Evolutionary conservation across 2,113 vertebrate species (phyloP).

Genomic region (Varanus komodoensis): DNA sequence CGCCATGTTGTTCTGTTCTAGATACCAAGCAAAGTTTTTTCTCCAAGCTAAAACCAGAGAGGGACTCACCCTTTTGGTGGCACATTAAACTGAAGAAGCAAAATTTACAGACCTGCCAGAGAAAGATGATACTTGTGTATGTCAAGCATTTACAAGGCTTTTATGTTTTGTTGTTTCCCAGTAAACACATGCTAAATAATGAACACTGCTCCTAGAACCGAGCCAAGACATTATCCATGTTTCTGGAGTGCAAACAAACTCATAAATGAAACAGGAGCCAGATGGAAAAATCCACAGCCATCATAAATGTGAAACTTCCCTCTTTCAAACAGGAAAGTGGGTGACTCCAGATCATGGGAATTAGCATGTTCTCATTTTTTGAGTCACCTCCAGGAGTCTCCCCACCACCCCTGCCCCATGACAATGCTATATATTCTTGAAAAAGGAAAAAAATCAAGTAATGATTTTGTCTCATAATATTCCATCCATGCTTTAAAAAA

Average conservation of each 20-base stretch:
- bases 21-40: neutral
- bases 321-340: neutral
- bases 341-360: neutral
- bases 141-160: conserved; percentile 27
- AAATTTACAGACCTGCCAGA: neutral
- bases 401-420: too few species aligned
- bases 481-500: neutral
- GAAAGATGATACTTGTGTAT: conserved; percentile 31
- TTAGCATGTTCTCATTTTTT: neutral
- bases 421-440: neutral
- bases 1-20: too few species aligned
- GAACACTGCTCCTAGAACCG: conserved; percentile 34
- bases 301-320: neutral
- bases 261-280: conserved; percentile 57
- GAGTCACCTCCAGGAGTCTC: neutral
- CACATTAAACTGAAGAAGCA: neutral
- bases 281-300: conserved; percentile 12
- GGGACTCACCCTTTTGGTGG: neutral
- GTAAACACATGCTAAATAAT: conserved; percentile 49
- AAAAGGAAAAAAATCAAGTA: neutral
- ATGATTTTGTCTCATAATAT: neutral
- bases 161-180: conserved; percentile 42
- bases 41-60: neutral
- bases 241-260: conserved; percentile 39
- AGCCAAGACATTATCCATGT: conserved; percentile 54